These are phyloP conservation scores for Tamandua tetradactyla DNA, from an alignment of 2,797 vertebrate species.

Conservation along the genomic window DNA sequence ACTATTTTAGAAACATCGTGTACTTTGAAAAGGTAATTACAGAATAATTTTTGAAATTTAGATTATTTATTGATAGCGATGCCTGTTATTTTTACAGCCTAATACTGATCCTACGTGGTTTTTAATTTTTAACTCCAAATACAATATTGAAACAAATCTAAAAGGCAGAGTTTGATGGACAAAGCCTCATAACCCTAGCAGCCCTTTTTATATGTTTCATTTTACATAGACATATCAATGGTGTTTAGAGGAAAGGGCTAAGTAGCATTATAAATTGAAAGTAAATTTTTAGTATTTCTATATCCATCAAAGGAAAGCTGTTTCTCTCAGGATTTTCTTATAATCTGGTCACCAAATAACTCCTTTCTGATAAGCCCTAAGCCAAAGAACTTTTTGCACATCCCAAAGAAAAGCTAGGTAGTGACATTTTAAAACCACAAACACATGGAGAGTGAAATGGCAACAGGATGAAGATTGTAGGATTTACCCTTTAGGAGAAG, in stretches of 20 bases:
- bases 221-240: conserved; percentile 23
- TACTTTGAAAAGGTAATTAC: conserved; percentile 41
- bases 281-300: conserved; percentile 21
- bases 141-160: conserved; percentile 9
- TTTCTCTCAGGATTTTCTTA: not conserved
- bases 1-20: conserved; percentile 35
- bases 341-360: conserved; percentile 6
- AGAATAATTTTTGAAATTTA: conserved; percentile 22
- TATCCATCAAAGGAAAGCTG: conserved; percentile 20
- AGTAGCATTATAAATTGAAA: conserved; percentile 8
- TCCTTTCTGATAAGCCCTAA: not conserved
- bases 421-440: not conserved
- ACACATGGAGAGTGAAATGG: not conserved
- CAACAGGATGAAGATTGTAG: not conserved
- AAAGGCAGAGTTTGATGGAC: conserved; percentile 43
- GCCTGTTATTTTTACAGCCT: not conserved
- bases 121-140: conserved; percentile 41
- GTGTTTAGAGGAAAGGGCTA: conserved; percentile 6
- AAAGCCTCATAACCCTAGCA: not conserved
- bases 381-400: not conserved
- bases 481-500: not conserved
- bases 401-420: conserved; percentile 1
- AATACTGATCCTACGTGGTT: not conserved
- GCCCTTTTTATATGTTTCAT: not conserved
- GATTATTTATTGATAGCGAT: not conserved